Evolutionary conservation across 2,113 vertebrate genomes (phyloP).

Genomic region (Ascaphus truei): DNA sequence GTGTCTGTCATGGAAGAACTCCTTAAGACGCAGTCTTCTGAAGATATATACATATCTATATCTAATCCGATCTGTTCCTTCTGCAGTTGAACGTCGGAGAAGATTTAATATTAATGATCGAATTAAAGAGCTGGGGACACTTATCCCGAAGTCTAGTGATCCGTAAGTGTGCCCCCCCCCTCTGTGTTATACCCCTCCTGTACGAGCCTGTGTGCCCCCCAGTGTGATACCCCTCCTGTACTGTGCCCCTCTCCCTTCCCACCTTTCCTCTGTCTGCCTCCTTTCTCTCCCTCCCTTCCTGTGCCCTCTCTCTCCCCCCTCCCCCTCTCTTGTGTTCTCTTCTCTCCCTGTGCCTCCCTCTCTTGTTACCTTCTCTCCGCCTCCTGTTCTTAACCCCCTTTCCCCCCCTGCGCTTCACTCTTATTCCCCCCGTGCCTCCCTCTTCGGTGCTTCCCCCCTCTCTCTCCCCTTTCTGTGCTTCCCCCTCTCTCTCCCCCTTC

Average conservation of each 20-base stretch:
- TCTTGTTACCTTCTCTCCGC: not conserved
- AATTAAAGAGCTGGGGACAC: conserved; percentile 83
- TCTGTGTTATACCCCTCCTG: not conserved
- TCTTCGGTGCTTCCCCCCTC: not conserved
- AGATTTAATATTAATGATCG: conserved; percentile 91
- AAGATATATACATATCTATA: too few species aligned
- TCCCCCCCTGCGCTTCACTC: not conserved
- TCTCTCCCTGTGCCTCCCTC: not conserved
- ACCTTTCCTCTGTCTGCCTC: not conserved
- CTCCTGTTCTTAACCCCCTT: not conserved
- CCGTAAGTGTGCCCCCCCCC: conserved; percentile 65
- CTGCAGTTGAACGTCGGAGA: conserved; percentile 76
- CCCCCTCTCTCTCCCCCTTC: not conserved
- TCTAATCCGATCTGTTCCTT: not conserved
- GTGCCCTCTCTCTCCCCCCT: not conserved
- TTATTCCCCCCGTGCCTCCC: not conserved
- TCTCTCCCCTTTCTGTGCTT: not conserved
- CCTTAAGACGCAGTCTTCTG: too few species aligned
- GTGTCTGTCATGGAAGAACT: too few species aligned
- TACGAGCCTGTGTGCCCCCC: not conserved
- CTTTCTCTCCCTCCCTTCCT: not conserved
- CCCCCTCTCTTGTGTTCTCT: not conserved
- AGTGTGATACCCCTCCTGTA: too few species aligned
- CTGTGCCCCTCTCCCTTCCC: not conserved
- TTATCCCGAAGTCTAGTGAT: conserved; percentile 79